phyloP scores from a whole-genome alignment of 2,797 vertebrate genomes.

The Scarus forsteni region DNA sequence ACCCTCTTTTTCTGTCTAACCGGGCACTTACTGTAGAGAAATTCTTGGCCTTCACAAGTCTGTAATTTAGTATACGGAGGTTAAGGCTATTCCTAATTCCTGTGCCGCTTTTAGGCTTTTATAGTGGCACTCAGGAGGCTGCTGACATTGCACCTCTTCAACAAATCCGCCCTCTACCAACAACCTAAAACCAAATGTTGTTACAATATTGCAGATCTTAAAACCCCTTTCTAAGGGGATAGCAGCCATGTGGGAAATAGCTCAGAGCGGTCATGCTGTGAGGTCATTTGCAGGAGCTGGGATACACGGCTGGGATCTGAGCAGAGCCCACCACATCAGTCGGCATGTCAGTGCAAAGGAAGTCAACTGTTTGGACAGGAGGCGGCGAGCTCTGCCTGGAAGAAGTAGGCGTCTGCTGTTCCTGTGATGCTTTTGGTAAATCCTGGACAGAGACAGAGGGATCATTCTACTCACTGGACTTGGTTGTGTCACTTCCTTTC shows the following conservation, averaged over 20 bases:
- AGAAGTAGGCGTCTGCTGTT: constrained; percentile 61
- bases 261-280: constrained; percentile 42
- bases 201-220: constrained; percentile 60
- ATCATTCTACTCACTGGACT: constrained; percentile 36
- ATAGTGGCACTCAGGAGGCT: constrained; percentile 61
- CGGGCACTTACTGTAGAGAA: constrained; percentile 63
- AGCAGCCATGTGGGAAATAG: constrained; percentile 41
- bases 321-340: constrained; percentile 46
- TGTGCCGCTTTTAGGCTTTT: constrained; percentile 63
- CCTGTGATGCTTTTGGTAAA: constrained; percentile 46
- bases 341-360: constrained; percentile 56
- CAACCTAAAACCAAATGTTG: constrained; percentile 77
- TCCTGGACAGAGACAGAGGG: constrained; percentile 26
- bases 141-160: constrained; percentile 74
- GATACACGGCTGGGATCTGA: constrained; percentile 41
- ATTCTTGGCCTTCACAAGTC: constrained; percentile 72
- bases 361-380: constrained; percentile 63
- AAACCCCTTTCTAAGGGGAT: constrained; percentile 40
- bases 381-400: constrained; percentile 36
- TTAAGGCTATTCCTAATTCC: constrained; percentile 58
- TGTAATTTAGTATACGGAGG: constrained; percentile 72
- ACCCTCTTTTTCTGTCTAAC: constrained; percentile 71
- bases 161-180: constrained; percentile 60
- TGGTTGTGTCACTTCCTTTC: constrained; percentile 75
- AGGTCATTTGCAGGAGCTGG: constrained; percentile 59